A percentile compares a stretch with the other conserved stretches of the same genome.
These are phyloP conservation scores for Hydroisotoma schaefferi DNA, from an alignment of 2,888 invertebrate genomes.

Conservation along the genomic window DNA sequence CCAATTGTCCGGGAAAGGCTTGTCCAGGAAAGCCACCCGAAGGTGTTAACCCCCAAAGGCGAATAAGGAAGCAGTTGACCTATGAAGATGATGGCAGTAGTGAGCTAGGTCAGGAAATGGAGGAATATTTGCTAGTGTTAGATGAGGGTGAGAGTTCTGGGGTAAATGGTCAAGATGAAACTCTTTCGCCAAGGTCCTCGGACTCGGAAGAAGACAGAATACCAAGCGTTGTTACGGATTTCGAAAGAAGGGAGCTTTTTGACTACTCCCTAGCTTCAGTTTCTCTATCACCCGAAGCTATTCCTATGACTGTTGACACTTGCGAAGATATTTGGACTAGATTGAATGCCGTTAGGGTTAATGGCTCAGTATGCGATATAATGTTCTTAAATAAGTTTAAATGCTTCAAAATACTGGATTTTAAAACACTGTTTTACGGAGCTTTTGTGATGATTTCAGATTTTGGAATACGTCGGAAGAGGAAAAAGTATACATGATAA, in stretches of 20 bases:
- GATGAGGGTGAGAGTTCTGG: not conserved
- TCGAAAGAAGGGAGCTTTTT: too few species aligned
- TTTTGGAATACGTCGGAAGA: slow-evolving; percentile 56
- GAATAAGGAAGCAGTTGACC: too few species aligned
- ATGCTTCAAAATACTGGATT: not conserved
- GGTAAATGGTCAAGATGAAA: not conserved
- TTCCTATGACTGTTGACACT: slow-evolving; percentile 56
- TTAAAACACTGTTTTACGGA: not conserved
- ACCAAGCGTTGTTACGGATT: too few species aligned
- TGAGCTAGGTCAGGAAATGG: too few species aligned
- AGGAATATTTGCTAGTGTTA: too few species aligned
- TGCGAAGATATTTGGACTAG: slow-evolving; percentile 57
- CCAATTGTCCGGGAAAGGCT: too few species aligned
- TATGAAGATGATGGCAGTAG: too few species aligned
- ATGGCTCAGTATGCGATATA: slow-evolving; percentile 55
- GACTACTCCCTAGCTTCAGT: too few species aligned
- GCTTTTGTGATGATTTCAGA: slow-evolving; percentile 49
- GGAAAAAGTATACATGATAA: slow-evolving; percentile 57
- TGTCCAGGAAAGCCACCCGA: too few species aligned
- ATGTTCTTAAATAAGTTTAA: not conserved
- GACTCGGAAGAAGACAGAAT: not conserved
- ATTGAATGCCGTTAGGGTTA: slow-evolving; percentile 55
- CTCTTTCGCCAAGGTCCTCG: not conserved
- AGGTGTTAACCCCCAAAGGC: too few species aligned
- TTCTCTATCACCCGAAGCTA: slow-evolving; percentile 50